Percentiles rank a stretch among this genome's conserved stretches.
These are phyloP conservation scores for Lottia scabra DNA, from an alignment of 2,888 invertebrate genomes.

Conservation along the genomic window DNA sequence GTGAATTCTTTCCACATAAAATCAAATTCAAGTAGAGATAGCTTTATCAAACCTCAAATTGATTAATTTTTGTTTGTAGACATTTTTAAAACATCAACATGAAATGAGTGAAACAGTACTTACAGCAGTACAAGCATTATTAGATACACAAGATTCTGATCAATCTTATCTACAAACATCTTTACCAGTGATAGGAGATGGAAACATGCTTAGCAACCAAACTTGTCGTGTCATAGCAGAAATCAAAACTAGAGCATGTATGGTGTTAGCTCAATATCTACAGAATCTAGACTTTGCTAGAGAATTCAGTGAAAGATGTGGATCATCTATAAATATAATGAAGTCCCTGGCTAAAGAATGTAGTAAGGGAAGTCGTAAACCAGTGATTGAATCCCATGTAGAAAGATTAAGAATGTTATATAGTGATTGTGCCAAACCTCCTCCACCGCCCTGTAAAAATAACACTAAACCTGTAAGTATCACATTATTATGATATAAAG, in stretches of 20 bases:
- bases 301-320: conserved; percentile 63
- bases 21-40: too few species aligned
- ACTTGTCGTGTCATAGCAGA: conserved; percentile 67
- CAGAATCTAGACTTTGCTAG: conserved; percentile 62
- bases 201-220: conserved; percentile 61
- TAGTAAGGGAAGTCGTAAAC: conserved; percentile 57
- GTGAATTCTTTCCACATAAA: too few species aligned
- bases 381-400: conserved; percentile 62
- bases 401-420: conserved; percentile 66
- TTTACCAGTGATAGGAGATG: conserved; percentile 60
- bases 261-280: conserved; percentile 63
- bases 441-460: conserved; percentile 64
- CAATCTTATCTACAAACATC: conserved; percentile 54
- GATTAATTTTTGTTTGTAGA: conserved; percentile 40
- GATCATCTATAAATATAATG: conserved; percentile 64
- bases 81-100: conserved; percentile 52
- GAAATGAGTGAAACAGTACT: conserved; percentile 63
- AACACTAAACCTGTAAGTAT: conserved; percentile 54
- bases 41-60: too few species aligned
- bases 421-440: conserved; percentile 69
- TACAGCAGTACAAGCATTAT: conserved; percentile 56
- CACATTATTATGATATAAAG: neutral
- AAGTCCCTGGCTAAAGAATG: conserved; percentile 68
- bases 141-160: conserved; percentile 49
- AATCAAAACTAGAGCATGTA: conserved; percentile 65